Evolutionary conservation across 2,113 vertebrate species (phyloP).

Genomic region (Edolisoma coerulescens): DNA sequence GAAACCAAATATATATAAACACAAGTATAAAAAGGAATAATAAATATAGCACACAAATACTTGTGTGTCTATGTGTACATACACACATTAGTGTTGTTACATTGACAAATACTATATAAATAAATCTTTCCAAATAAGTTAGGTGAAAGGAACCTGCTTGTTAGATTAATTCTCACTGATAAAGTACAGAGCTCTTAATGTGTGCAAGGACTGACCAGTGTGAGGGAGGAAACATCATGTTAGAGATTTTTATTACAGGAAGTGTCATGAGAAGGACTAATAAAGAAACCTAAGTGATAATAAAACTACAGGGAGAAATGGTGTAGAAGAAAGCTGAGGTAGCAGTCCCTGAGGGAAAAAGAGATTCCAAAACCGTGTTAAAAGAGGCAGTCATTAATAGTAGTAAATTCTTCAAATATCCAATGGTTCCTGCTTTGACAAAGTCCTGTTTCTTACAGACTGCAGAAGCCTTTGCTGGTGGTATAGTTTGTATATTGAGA

Average conservation of each 20-base stretch:
- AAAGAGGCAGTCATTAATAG: background rate
- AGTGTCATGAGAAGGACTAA: background rate
- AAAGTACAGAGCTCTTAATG: background rate
- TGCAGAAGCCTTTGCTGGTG: background rate
- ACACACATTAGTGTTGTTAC: background rate
- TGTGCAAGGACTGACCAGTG: background rate
- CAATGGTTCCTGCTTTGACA: background rate
- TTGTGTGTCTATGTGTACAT: background rate
- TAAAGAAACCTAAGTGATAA: background rate
- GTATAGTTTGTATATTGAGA: background rate
- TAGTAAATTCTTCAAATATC: background rate
- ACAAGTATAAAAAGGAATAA: background rate
- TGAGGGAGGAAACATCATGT: background rate
- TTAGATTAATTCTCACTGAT: background rate
- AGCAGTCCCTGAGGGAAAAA: background rate
- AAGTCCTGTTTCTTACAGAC: background rate
- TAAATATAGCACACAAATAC: background rate
- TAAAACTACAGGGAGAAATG: background rate
- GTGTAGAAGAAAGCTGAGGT: background rate
- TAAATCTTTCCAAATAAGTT: background rate
- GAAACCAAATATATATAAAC: background rate
- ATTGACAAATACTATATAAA: background rate
- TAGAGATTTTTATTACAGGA: background rate
- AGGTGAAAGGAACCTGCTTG: background rate
- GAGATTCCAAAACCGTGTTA: background rate